A percentile compares a stretch with the other conserved stretches of the same genome.
Conservation (phyloP, 2,797 vertebrate genomes). For the Microctenopoma steveboyesi region DNA sequence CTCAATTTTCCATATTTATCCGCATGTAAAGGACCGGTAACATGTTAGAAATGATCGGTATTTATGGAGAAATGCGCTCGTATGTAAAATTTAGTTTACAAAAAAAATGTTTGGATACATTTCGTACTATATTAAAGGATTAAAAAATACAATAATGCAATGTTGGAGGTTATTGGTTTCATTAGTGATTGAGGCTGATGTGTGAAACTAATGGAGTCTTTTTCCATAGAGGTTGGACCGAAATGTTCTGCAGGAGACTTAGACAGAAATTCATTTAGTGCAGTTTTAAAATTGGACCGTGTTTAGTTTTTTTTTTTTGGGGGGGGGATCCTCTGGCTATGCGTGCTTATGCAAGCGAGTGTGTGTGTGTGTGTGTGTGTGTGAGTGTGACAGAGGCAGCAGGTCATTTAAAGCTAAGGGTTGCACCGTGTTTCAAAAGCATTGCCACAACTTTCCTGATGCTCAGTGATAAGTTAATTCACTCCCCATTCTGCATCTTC, state of each 20-base stretch:
- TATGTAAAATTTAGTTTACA: constrained; percentile 99
- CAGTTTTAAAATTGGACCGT: constrained; percentile 19
- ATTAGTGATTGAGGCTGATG: constrained; percentile 56
- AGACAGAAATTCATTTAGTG: constrained; percentile 13
- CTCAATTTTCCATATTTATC: constrained; percentile 99
- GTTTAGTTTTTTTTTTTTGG: neutral
- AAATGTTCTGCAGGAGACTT: constrained; percentile 19
- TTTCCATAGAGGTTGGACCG: constrained; percentile 11
- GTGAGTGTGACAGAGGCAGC: constrained; percentile 21
- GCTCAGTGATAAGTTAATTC: constrained; percentile 88
- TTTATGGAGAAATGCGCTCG: constrained; percentile 99
- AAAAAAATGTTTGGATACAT: constrained; percentile 99
- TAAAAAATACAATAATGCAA: constrained; percentile 88
- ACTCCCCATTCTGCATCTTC: constrained; percentile 79
- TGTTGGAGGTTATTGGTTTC: constrained; percentile 88
- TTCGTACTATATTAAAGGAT: constrained; percentile 99
- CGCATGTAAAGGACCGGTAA: constrained; percentile 99
- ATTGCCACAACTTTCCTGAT: constrained; percentile 75
- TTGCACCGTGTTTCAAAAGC: constrained; percentile 40
- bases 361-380: constrained; percentile 5
- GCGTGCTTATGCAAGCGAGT: constrained; percentile 25
- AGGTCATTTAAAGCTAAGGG: constrained; percentile 40
- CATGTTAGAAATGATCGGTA: constrained; percentile 99
- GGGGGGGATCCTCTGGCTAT: constrained; percentile 20
- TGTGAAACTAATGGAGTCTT: constrained; percentile 45